Conservation (phyloP, 2,113 vertebrate species). For the Chrysemys picta region DNA sequence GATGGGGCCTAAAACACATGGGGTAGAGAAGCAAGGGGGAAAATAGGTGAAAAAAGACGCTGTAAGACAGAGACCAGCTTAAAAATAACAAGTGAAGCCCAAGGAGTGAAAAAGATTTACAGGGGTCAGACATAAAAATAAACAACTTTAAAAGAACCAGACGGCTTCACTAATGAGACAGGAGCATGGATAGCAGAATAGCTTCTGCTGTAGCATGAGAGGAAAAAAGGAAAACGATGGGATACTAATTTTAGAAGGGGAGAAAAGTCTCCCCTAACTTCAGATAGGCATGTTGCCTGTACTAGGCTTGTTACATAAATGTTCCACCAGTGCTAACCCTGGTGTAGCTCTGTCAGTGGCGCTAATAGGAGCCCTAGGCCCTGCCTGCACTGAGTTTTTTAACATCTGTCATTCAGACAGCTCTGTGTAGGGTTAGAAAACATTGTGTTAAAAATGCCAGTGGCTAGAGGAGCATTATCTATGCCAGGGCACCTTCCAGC, state of each 20-base stretch:
- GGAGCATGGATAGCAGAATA: not conserved
- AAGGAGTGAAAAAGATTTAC: not conserved
- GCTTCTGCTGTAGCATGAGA: not conserved
- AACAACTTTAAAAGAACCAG: not conserved
- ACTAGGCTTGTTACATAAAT: not conserved
- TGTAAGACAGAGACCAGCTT: not conserved
- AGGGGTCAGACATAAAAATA: not conserved
- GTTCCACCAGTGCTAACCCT: not conserved
- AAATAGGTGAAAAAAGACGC: not conserved
- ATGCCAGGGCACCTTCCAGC: accelerated
- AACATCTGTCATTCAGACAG: not conserved
- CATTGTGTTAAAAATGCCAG: not conserved
- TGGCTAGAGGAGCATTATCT: not conserved
- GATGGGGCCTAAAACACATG: not conserved
- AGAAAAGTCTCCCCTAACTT: not conserved
- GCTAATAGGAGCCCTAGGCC: not conserved
- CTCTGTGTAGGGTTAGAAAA: not conserved
- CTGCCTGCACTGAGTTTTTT: not conserved
- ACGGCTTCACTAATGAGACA: slow-evolving; percentile 26
- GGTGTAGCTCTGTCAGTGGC: not conserved
- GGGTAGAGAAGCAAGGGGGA: too few relatives aligned
- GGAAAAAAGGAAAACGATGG: not conserved
- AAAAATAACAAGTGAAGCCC: not conserved
- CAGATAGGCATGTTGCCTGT: not conserved
- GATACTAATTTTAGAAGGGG: not conserved